Evolutionary conservation across 2,797 vertebrate genomes (phyloP).

Genomic region (Synaphobranchus kaupii): DNA sequence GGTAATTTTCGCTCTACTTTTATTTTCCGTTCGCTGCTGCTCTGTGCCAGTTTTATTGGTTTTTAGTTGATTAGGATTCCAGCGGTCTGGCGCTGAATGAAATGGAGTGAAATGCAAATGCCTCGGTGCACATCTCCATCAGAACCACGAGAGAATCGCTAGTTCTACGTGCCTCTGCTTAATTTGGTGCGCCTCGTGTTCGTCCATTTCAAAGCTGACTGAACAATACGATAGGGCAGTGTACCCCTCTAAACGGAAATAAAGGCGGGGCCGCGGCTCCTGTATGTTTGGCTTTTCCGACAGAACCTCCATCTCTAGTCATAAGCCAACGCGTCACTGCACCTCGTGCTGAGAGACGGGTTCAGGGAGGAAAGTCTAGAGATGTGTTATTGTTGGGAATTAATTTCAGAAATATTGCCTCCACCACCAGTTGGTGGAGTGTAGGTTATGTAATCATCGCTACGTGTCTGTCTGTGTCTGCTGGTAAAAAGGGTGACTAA

Average conservation of each 20-base stretch:
- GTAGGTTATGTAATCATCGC: not conserved
- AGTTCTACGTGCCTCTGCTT: not conserved
- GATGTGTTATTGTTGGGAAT: not conserved
- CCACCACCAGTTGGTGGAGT: not conserved
- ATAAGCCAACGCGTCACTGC: not conserved
- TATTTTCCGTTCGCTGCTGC: slow-evolving; percentile 22
- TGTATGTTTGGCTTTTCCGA: not conserved
- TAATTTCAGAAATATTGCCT: not conserved
- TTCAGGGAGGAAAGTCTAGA: not conserved
- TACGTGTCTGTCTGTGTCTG: not conserved
- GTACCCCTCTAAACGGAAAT: not conserved
- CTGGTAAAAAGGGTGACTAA: not conserved
- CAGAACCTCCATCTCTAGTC: not conserved
- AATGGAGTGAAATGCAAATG: not conserved
- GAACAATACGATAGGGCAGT: not conserved
- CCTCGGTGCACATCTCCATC: not conserved
- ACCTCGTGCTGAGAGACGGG: not conserved
- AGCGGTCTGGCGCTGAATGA: slow-evolving; percentile 14
- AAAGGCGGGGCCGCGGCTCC: not conserved
- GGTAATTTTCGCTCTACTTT: not conserved
- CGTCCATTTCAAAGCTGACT: too few species aligned
- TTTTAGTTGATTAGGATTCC: slow-evolving; percentile 34
- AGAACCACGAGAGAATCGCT: not conserved
- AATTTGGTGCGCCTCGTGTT: too few species aligned
- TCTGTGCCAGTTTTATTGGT: slow-evolving; percentile 29